These are phyloP conservation scores for Rhysida immarginata DNA, from an alignment of 1,140 invertebrate species.

Conservation along the genomic window DNA sequence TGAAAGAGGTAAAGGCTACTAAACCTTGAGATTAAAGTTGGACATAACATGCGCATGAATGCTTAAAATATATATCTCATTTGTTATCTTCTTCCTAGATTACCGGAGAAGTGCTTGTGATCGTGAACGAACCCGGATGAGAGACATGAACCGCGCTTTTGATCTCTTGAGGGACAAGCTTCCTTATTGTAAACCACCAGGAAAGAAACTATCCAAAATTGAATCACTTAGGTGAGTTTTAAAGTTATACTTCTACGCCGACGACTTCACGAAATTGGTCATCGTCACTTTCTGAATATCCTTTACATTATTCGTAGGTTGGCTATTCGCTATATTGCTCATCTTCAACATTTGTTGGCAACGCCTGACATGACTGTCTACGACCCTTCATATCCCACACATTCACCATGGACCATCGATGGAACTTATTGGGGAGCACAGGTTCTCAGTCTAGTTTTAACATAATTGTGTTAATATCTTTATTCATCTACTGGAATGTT, in stretches of 20 bases:
- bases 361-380: conserved; percentile 17
- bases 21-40: too few species aligned
- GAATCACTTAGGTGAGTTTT: conserved; percentile 51
- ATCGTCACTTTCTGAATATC: background rate
- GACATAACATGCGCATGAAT: too few species aligned
- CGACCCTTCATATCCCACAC: conserved; percentile 17
- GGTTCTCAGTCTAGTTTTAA: too few species aligned
- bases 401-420: background rate
- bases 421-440: conserved; percentile 4
- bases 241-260: background rate
- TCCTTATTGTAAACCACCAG: conserved; percentile 60
- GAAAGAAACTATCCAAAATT: conserved; percentile 78
- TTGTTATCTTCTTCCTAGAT: too few species aligned
- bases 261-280: background rate
- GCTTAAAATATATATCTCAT: too few species aligned
- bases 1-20: too few species aligned
- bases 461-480: too few species aligned
- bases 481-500: too few species aligned
- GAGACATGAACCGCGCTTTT: conserved; percentile 75
- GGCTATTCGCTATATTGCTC: conserved; percentile 63
- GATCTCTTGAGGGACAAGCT: conserved; percentile 58
- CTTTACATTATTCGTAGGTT: conserved; percentile 33
- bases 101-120: conserved; percentile 74
- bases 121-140: conserved; percentile 65
- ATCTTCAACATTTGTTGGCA: conserved; percentile 46